phyloP scores from a whole-genome alignment of 1,140 invertebrate genomes.

The Caerostris extrusa region DNA sequence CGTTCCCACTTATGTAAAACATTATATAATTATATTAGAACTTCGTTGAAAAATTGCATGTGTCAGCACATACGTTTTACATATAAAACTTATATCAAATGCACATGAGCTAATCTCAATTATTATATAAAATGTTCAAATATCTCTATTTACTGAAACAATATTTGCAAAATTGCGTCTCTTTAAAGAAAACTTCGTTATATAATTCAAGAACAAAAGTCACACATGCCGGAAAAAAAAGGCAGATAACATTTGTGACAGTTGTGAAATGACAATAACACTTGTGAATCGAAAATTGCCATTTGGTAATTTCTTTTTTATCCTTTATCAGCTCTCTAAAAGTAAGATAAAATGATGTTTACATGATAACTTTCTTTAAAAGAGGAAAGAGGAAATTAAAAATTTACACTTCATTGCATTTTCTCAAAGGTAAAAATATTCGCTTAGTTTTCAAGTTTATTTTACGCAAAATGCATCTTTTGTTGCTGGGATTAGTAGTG shows the following conservation, averaged over 20 bases:
- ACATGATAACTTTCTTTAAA: neutral
- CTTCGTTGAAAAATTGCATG: too few species aligned
- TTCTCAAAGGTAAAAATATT: neutral
- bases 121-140: too few species aligned
- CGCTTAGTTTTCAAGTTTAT: neutral
- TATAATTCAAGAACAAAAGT: slow-evolving; percentile 15
- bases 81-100: too few species aligned
- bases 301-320: neutral
- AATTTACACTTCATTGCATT: neutral
- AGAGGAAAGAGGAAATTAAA: neutral
- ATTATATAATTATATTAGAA: too few species aligned
- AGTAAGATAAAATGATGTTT: neutral
- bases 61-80: too few species aligned
- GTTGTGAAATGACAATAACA: neutral
- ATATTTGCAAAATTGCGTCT: neutral
- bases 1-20: too few species aligned
- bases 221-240: neutral
- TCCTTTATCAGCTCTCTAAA: neutral
- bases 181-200: neutral
- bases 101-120: too few species aligned
- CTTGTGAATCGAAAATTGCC: neutral
- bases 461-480: neutral
- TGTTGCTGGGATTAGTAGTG: neutral
- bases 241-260: neutral
- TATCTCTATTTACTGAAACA: too few species aligned